Evolutionary conservation across 64 coral and sea anemone genomes (phyloP).

Genomic region (Porites lutea): DNA sequence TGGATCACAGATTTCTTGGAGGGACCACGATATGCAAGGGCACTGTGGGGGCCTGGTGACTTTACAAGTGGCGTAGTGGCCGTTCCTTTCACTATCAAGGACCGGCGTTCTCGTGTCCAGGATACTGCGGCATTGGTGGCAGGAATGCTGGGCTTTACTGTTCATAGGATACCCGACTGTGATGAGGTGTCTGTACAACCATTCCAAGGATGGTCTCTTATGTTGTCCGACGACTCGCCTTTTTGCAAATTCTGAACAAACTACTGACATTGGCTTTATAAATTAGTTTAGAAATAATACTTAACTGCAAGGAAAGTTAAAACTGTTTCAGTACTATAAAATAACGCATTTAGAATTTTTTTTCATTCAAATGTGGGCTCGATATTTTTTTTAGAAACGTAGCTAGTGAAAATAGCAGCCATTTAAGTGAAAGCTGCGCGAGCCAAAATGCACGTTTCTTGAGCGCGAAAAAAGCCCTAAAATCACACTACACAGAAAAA

Average conservation of each 20-base stretch:
- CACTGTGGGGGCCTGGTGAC: neutral
- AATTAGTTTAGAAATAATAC: no score
- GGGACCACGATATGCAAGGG: neutral
- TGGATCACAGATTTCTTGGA: neutral
- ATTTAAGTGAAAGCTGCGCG: no score
- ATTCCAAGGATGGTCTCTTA: slow-evolving; percentile 64
- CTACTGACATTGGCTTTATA: no score
- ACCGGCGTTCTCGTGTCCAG: neutral
- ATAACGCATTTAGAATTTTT: no score
- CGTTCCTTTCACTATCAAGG: neutral
- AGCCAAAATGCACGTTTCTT: no score
- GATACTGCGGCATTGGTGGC: slow-evolving; percentile 55
- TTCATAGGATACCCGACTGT: neutral
- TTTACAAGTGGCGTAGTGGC: neutral
- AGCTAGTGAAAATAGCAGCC: no score
- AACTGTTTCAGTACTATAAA: no score
- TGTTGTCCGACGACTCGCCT: slow-evolving; percentile 53
- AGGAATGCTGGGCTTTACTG: slow-evolving; percentile 68
- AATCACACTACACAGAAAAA: no score
- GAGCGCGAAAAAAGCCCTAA: no score
- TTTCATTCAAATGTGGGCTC: no score
- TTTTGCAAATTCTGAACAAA: neutral
- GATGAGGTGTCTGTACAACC: slow-evolving; percentile 54
- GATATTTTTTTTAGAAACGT: no score
- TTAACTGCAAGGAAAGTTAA: no score